These are phyloP conservation scores for Pseudomyrmex sp. DNA, from an alignment of 1,140 invertebrate genomes.

Conservation along the genomic window DNA sequence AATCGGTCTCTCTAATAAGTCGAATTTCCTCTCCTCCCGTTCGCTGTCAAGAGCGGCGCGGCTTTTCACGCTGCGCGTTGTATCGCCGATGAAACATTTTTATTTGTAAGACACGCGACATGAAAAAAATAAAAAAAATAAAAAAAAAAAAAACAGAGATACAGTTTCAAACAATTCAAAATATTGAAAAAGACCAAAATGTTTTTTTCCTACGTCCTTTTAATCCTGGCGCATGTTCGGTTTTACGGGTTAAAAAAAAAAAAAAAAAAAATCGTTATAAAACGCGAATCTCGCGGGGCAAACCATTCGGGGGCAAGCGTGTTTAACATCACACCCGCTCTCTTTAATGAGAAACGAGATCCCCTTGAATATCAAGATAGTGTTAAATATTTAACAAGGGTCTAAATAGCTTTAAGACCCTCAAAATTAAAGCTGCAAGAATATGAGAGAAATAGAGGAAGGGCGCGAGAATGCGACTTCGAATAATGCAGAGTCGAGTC, in stretches of 20 bases:
- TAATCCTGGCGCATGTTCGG: not conserved
- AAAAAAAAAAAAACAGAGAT: not conserved
- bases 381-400: not conserved
- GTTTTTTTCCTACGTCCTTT: not conserved
- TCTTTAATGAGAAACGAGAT: constrained; percentile 1
- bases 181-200: not conserved
- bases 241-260: not conserved
- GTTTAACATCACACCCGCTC: not conserved
- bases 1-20: constrained; percentile 42
- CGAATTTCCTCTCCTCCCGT: constrained; percentile 1
- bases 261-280: not conserved
- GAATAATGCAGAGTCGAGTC: not conserved
- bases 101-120: no score
- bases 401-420: constrained; percentile 1
- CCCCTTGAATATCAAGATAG: not conserved
- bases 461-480: not conserved
- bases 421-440: constrained; percentile 1
- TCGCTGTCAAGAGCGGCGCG: not conserved
- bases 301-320: not conserved
- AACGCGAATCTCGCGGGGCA: not conserved
- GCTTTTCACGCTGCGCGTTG: not conserved
- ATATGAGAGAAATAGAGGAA: not conserved
- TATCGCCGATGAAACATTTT: no score
- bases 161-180: not conserved
- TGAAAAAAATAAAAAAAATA: no score